Evolutionary conservation across 2,797 vertebrate species (phyloP).

Genomic region (Dicrostonyx torquatus): DNA sequence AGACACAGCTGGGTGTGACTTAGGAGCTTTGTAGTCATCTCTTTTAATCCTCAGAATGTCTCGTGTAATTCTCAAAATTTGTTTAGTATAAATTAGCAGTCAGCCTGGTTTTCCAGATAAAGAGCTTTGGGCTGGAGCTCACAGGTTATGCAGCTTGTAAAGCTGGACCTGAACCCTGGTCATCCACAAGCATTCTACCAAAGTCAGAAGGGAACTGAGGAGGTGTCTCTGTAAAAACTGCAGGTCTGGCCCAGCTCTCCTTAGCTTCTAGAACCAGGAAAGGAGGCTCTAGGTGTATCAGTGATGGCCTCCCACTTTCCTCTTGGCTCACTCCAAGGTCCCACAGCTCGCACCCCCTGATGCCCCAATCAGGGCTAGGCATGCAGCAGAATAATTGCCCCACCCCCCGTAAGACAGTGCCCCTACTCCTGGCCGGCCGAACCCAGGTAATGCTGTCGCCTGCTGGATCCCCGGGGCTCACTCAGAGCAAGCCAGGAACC

Average conservation of each 20-base stretch:
- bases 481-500: conserved; percentile 70
- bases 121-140: not conserved
- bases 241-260: not conserved
- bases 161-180: not conserved
- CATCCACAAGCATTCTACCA: not conserved
- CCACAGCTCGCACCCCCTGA: not conserved
- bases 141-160: not conserved
- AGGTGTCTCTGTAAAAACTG: not conserved
- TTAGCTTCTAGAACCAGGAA: not conserved
- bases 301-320: not conserved
- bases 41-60: conserved; percentile 25
- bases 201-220: not conserved
- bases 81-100: not conserved
- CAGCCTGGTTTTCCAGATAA: not conserved
- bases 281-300: not conserved
- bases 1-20: not conserved
- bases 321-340: conserved; percentile 7
- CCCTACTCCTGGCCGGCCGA: not conserved
- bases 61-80: conserved; percentile 17
- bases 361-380: conserved; percentile 66
- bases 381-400: conserved; percentile 1
- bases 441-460: conserved; percentile 56
- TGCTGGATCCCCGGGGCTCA: conserved; percentile 65
- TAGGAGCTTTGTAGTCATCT: conserved; percentile 27
- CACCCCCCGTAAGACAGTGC: no score